Evolutionary conservation across 2,888 invertebrate species (phyloP).

Genomic region (Brenthis hecate): DNA sequence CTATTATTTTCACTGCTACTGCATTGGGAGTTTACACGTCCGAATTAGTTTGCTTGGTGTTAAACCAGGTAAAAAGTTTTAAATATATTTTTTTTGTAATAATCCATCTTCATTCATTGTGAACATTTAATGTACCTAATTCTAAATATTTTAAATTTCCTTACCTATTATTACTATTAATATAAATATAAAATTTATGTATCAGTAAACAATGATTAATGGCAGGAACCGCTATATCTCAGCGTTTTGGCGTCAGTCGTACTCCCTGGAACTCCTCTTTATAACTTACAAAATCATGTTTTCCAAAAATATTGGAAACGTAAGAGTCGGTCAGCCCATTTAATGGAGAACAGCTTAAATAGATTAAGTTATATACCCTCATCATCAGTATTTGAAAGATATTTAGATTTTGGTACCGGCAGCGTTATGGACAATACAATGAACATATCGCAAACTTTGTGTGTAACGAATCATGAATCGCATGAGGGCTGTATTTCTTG

Average conservation of each 20-base stretch:
- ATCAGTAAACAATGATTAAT: background rate
- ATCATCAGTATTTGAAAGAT: constrained; percentile 70
- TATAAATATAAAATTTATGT: background rate
- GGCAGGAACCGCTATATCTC: constrained; percentile 68
- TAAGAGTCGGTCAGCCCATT: constrained; percentile 57
- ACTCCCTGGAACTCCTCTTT: constrained; percentile 60
- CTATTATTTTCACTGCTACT: constrained; percentile 62
- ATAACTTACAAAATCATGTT: constrained; percentile 58
- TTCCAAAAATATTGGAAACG: constrained; percentile 61
- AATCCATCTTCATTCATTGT: too few species aligned
- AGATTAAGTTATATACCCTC: constrained; percentile 63
- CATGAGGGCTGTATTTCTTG: constrained; percentile 70
- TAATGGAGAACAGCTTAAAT: constrained; percentile 74
- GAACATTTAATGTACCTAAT: too few species aligned
- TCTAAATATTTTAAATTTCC: too few species aligned
- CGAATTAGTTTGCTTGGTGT: constrained; percentile 69
- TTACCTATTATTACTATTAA: background rate
- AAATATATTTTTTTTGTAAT: too few species aligned
- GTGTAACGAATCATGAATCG: constrained; percentile 72
- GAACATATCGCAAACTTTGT: constrained; percentile 73
- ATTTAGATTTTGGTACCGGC: constrained; percentile 71
- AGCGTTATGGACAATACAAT: constrained; percentile 60
- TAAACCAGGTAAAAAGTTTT: constrained; percentile 64
- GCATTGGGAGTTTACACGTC: constrained; percentile 68
- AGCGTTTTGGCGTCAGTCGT: constrained; percentile 63